Evolutionary conservation across 2,888 invertebrate species (phyloP), one percentile per base, ranked within the genome.

Genomic region (Alloscopus bannaensis): DNA sequence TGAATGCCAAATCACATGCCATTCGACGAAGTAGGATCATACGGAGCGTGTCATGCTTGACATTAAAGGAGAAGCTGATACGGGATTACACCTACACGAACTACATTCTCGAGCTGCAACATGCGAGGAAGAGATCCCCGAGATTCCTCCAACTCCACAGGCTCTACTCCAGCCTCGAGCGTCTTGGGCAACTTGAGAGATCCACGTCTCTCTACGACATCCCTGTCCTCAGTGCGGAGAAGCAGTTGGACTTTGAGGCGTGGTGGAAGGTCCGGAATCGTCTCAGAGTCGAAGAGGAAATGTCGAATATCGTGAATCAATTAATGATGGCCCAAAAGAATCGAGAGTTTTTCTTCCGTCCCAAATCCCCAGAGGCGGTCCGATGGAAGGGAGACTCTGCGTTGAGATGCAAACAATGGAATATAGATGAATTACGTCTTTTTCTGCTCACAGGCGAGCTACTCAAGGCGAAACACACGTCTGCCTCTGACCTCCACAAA

Each of bases 161-260:
- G 72, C 95, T 97, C 88, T 97, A 96, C 87, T 90, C 92, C 36
- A 94, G 94, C 84, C 90, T 97, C 80, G 96, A 96, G 88, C 91
- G 95, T 86, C 93, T 97, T 62, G 94, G 93, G 0, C 92, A 95
- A 86, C 88, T 96, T 73, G 96, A 96, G 88, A 91, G 92, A 84
- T 92, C 93, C n/a, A 84, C 84, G 1, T 83, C 83, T 20, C 71
- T 84, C 42, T 84, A 83, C 70, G 86, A 86, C 36, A 82, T 86
- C 59, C 86, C 94, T 0, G 90, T 94, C 85, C 90, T 92, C 84
- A 92, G 91, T 88, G 93, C 94, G 86, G 93, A 94, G 86, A 94
- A 95, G 87, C 93, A 95, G 11, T 92, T 95, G 80, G 95, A 95
- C 88, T 96, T 94, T 87, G 95, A 96, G 84, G 91, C 94, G 75